These are phyloP conservation scores for Trilocha varians DNA, from an alignment of 2,888 invertebrate genomes.

Conservation along the genomic window DNA sequence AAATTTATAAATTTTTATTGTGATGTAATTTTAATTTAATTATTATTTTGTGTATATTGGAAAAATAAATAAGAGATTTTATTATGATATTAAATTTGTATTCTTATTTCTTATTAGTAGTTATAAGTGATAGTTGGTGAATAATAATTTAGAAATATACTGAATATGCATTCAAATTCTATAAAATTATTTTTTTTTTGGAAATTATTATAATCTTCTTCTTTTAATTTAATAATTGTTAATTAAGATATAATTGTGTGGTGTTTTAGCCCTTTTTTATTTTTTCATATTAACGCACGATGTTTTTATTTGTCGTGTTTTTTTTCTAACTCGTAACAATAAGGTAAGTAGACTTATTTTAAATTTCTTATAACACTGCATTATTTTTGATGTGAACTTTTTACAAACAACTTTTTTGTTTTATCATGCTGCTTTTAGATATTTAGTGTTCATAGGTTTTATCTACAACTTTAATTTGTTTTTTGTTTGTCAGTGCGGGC, in stretches of 20 bases:
- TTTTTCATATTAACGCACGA: background rate
- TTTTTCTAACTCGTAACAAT: background rate
- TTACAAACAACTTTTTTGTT: no score
- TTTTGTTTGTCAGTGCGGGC: conserved; percentile 47
- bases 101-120: background rate
- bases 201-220: no score
- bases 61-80: conserved; percentile 32
- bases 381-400: no score
- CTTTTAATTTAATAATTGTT: background rate
- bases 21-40: conserved; percentile 25
- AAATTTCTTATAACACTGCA: conserved; percentile 13
- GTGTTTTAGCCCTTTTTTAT: background rate
- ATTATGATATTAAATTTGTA: conserved; percentile 13
- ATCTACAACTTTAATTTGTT: no score
- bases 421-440: no score
- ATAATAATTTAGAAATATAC: no score
- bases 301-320: background rate
- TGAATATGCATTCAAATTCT: no score
- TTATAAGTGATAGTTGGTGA: background rate
- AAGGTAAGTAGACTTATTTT: conserved; percentile 15
- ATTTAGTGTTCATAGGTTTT: no score
- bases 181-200: no score
- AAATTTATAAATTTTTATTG: conserved; percentile 14
- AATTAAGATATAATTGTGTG: background rate
- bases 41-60: conserved; percentile 23